Conservation (phyloP, 2,113 vertebrate genomes). For the Apodemus speciosus region DNA sequence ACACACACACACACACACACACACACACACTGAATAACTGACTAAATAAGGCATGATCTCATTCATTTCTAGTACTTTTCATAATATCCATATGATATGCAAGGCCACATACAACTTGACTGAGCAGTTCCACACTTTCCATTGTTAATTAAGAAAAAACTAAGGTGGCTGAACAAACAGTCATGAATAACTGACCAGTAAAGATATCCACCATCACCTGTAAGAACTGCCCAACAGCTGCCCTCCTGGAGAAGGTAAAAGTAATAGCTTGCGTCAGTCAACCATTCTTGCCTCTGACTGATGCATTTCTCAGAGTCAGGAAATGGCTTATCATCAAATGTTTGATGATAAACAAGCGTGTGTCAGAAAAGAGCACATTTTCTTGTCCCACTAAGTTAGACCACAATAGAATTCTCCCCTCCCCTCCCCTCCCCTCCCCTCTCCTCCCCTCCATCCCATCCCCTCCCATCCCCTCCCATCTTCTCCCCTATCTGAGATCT, state of each 20-base stretch:
- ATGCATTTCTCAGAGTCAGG: neutral
- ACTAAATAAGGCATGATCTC: neutral
- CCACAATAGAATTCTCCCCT: no score
- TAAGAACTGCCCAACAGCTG: neutral
- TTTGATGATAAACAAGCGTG: neutral
- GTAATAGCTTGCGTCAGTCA: neutral
- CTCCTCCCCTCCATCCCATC: no score
- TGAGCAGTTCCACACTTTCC: neutral
- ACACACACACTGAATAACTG: neutral
- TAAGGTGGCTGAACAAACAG: neutral
- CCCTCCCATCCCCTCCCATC: neutral
- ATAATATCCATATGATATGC: neutral
- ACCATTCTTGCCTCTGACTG: neutral
- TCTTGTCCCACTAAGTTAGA: neutral
- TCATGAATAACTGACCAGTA: neutral
- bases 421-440: neutral
- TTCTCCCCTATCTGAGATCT: neutral
- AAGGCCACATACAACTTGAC: neutral
- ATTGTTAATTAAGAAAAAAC: neutral
- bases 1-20: neutral
- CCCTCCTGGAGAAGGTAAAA: neutral
- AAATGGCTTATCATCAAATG: neutral
- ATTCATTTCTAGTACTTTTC: neutral
- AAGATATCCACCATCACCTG: neutral
- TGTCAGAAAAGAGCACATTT: neutral